These are phyloP conservation scores for Chrosomus eos DNA, from an alignment of 2,797 vertebrate species.

Conservation along the genomic window DNA sequence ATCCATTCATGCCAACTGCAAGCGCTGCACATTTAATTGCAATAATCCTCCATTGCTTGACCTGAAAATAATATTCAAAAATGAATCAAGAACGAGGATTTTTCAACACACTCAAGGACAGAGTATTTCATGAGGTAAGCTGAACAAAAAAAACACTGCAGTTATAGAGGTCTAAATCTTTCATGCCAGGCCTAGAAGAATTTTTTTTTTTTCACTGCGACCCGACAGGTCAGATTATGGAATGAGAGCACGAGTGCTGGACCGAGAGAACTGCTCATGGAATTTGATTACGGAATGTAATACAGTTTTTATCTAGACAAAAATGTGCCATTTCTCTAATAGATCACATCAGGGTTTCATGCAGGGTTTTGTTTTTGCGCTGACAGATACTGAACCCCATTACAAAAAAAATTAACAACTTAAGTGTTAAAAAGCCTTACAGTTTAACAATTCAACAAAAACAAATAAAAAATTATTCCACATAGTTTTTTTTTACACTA, in stretches of 20 bases:
- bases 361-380: neutral
- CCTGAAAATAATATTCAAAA: slow-evolving; percentile 34
- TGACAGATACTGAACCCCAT: neutral
- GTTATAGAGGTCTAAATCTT: slow-evolving; percentile 34
- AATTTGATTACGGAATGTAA: slow-evolving; percentile 47
- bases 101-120: slow-evolving; percentile 47
- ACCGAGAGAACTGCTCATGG: slow-evolving; percentile 20
- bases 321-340: slow-evolving; percentile 39
- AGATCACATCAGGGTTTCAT: slow-evolving; percentile 13
- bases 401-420: neutral
- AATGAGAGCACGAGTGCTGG: slow-evolving; percentile 32
- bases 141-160: slow-evolving; percentile 14
- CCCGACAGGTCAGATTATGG: slow-evolving; percentile 37
- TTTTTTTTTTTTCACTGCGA: slow-evolving; percentile 23
- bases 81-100: slow-evolving; percentile 17
- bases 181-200: slow-evolving; percentile 33
- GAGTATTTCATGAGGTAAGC: slow-evolving; percentile 29
- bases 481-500: neutral
- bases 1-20: slow-evolving; percentile 42
- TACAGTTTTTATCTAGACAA: slow-evolving; percentile 39
- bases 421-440: neutral
- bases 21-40: slow-evolving; percentile 32
- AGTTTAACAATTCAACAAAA: neutral
- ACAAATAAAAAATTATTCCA: too few species aligned
- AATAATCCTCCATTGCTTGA: slow-evolving; percentile 19